A percentile compares a stretch with the other conserved stretches of the same genome.
Evolutionary conservation across 2,888 invertebrate species (phyloP).

Genomic region (Athetis lepigone): DNA sequence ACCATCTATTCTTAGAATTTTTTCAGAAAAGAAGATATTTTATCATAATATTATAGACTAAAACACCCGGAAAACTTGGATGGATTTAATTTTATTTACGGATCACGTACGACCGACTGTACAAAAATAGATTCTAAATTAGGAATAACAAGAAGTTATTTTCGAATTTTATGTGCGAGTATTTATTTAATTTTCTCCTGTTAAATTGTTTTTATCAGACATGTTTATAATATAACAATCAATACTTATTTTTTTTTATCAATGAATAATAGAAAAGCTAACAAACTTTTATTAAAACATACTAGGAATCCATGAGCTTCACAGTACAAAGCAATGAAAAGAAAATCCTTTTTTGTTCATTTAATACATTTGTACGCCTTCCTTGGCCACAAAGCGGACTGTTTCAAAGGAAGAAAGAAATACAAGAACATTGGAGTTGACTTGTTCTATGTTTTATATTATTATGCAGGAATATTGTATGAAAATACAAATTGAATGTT

Average conservation of each 20-base stretch:
- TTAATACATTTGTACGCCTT: constrained; percentile 72
- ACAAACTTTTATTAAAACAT: constrained; percentile 14
- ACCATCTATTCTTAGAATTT: no score
- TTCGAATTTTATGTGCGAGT: neutral
- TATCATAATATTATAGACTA: no score
- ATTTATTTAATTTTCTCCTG: neutral
- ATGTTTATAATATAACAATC: neutral
- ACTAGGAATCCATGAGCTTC: constrained; percentile 35
- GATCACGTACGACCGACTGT: neutral
- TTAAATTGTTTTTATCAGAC: neutral
- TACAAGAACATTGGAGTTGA: constrained; percentile 43
- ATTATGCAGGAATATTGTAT: constrained; percentile 43
- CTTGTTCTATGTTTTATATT: constrained; percentile 24
- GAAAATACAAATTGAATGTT: constrained; percentile 58
- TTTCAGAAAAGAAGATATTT: no score
- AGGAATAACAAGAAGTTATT: constrained; percentile 1
- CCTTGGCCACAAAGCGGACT: constrained; percentile 67
- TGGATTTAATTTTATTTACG: constrained; percentile 4
- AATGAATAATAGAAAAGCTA: neutral
- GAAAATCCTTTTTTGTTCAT: constrained; percentile 63
- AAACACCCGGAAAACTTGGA: neutral
- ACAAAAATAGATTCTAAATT: constrained; percentile 5
- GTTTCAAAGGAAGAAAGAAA: constrained; percentile 66
- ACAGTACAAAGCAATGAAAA: constrained; percentile 63
- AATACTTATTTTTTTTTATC: no score